Evolutionary conservation across 2,113 vertebrate species (phyloP), one percentile per base, ranked within the genome.

Genomic region (Ardeotis arabs): DNA sequence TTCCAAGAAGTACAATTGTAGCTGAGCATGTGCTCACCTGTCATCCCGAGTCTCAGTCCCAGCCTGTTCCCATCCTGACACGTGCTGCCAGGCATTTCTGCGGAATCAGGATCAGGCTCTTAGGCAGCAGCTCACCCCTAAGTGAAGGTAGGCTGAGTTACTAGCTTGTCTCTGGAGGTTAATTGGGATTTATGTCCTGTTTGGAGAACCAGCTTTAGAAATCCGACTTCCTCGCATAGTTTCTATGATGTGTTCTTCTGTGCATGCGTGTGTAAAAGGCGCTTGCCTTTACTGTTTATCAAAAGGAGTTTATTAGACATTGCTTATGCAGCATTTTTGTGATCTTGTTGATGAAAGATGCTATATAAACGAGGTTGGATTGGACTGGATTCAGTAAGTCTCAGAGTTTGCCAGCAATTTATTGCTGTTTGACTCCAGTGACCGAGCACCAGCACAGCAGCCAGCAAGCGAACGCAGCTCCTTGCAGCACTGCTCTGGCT

Each of bases 391-490:
- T 95, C 95, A 69, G 70, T 68, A 47, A 73, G 77, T 59, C 95
- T 63, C 15, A 90, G 72, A 85, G 83, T 70, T 85, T 83, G 94
- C 98, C 96, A 95, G 89, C 31, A 76, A 91, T 91, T 97, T 95
- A 89, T 87, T 96, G 84, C 94, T 97, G 77, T 97, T 98, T 96
- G 96, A 94, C 86, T 97, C 75, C 11, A 41, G 90, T 53, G 47
- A 90, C 96, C 10, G 52, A 97, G 97, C 88, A 97, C 84, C 87
- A 75, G 70, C 87, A 37, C 47, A n/a, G 23, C 96, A 64, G 37
- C 95, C 96, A 91, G 91, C 77, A 4, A 53, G 56, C 9, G 25
- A 96, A 84, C 29, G 0, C 41, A 55, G 37, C 88, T 96, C 90
- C 96, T 93, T 18, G 5, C 70, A 73, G 80, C 72, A 22, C 55